Evolutionary conservation across 2,113 vertebrate species (phyloP).

Genomic region (Centropus unirufus): DNA sequence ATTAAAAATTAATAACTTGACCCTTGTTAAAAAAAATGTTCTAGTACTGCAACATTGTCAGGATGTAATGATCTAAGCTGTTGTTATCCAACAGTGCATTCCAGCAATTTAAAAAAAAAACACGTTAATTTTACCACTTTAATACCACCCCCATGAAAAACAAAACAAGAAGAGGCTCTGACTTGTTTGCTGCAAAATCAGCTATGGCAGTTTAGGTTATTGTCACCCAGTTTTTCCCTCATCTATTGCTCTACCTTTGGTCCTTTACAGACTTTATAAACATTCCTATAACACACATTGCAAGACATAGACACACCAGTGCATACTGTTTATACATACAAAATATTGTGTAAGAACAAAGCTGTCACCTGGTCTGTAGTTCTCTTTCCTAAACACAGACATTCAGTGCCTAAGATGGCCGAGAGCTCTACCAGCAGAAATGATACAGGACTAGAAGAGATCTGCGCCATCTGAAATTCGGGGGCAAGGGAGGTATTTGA

Average conservation of each 20-base stretch:
- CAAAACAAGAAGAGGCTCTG: not conserved
- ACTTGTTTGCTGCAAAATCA: not conserved
- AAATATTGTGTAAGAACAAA: not conserved
- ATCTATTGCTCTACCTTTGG: not conserved
- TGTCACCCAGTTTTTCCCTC: not conserved
- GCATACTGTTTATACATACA: not conserved
- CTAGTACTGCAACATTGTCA: not conserved
- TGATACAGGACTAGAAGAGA: not conserved
- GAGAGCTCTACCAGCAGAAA: not conserved
- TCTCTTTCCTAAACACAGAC: not conserved
- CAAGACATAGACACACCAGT: not conserved
- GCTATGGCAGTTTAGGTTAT: not conserved
- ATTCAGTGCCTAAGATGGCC: not conserved
- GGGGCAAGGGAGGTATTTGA: rapidly evolving
- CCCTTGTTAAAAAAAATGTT: not conserved
- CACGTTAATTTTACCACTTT: rapidly evolving
- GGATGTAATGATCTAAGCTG: not conserved
- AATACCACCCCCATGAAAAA: not conserved
- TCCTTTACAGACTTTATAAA: not conserved
- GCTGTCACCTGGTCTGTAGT: not conserved
- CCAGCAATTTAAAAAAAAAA: not conserved
- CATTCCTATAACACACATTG: not conserved
- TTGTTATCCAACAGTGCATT: not conserved
- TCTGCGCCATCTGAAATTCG: not conserved
- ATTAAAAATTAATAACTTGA: conserved; percentile 3